Evolutionary conservation across 2,113 vertebrate genomes (phyloP).

Genomic region (Pachypanchax playfairii): DNA sequence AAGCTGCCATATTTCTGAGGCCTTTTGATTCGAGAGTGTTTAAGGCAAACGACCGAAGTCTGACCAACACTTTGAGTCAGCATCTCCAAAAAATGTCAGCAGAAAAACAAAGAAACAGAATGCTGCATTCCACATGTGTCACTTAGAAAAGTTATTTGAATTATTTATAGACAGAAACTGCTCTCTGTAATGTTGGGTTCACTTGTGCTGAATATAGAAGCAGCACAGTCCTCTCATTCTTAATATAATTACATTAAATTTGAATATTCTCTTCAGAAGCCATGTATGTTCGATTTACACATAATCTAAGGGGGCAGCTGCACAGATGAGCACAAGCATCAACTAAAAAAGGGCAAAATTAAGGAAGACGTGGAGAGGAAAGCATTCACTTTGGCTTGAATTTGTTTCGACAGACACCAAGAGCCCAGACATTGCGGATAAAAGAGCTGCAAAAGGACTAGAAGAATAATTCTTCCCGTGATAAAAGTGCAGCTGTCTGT

Average conservation of each 20-base stretch:
- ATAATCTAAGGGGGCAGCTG: conserved; percentile 42
- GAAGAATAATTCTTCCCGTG: conserved; percentile 13
- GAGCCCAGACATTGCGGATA: conserved; percentile 12
- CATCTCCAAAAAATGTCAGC: conserved; percentile 35
- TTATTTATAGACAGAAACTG: conserved; percentile 1
- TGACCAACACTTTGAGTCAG: conserved; percentile 44
- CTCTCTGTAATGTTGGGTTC: neutral
- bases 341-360: conserved; percentile 46
- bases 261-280: conserved; percentile 45
- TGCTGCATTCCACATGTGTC: conserved; percentile 20
- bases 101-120: conserved; percentile 42
- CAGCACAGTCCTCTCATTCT: conserved; percentile 5
- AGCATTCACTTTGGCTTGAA: conserved; percentile 43
- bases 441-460: conserved; percentile 10
- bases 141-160: conserved; percentile 22
- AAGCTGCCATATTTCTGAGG: conserved; percentile 18
- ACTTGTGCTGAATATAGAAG: conserved; percentile 8
- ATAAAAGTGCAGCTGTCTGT: conserved; percentile 3
- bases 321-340: conserved; percentile 30
- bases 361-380: conserved; percentile 33
- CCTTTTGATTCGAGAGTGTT: conserved; percentile 33
- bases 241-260: conserved; percentile 47
- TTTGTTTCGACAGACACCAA: conserved; percentile 32
- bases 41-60: conserved; percentile 47
- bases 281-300: conserved; percentile 19